Evolutionary conservation across 2,113 vertebrate species (phyloP).

Genomic region (Muntiacus muntjak): DNA sequence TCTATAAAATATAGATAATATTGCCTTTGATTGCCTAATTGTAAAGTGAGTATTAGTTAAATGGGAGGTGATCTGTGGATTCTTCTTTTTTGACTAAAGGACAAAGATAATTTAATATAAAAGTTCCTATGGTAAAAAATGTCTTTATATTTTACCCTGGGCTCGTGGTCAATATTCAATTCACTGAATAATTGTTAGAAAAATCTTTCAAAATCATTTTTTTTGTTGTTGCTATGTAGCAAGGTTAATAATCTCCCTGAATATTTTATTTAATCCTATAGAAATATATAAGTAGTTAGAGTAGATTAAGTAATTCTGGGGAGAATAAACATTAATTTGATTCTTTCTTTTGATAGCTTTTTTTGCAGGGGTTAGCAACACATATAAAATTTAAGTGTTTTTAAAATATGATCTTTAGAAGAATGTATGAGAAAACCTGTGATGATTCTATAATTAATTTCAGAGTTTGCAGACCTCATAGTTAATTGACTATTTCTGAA

Average conservation of each 20-base stretch:
- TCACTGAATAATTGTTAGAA: background rate
- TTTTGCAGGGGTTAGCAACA: background rate
- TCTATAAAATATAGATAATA: background rate
- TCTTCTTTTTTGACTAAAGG: background rate
- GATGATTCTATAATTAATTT: constrained; percentile 53
- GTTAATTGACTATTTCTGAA: constrained; percentile 61
- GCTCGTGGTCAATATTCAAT: background rate
- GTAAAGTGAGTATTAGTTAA: background rate
- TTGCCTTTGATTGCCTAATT: background rate
- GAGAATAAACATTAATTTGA: background rate
- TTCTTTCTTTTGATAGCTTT: background rate
- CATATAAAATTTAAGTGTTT: background rate
- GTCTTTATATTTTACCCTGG: background rate
- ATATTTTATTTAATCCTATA: constrained; percentile 5
- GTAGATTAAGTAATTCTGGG: background rate
- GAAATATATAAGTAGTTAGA: background rate
- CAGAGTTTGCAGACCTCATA: constrained; percentile 33
- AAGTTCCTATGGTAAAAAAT: background rate
- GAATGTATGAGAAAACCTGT: background rate
- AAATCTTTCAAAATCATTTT: background rate
- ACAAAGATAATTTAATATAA: background rate
- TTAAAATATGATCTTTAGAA: background rate
- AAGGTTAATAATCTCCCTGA: background rate
- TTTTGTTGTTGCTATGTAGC: background rate
- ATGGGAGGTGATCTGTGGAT: background rate